Percentiles rank a stretch among this genome's conserved stretches.
phyloP scores from a whole-genome alignment of 2,888 invertebrate species.

The Leptinotarsa tumamoca region DNA sequence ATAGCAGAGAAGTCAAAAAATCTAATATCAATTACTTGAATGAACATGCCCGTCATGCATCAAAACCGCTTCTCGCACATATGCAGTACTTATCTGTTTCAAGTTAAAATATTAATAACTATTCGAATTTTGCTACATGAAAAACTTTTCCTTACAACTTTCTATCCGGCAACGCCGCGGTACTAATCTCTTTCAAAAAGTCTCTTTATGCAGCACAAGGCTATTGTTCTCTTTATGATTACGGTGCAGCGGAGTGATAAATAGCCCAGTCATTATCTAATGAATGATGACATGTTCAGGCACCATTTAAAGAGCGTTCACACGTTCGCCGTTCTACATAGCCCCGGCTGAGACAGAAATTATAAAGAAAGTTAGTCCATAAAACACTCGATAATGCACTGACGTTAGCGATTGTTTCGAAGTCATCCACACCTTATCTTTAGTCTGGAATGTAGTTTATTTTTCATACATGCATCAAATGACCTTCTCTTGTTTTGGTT shows the following conservation, averaged over 20 bases:
- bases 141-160: background rate
- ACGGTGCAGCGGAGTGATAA: slow-evolving; percentile 28
- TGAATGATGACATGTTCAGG: slow-evolving; percentile 26
- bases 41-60: no score
- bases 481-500: background rate
- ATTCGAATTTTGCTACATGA: no score
- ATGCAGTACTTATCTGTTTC: no score
- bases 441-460: slow-evolving; percentile 2
- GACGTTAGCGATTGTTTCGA: slow-evolving; percentile 13
- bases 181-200: slow-evolving; percentile 11
- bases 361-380: slow-evolving; percentile 11
- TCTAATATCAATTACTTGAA: no score
- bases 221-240: slow-evolving; percentile 29
- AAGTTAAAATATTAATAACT: no score
- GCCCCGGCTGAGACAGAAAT: slow-evolving; percentile 4
- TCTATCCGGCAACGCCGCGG: background rate
- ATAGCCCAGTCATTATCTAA: slow-evolving; percentile 30
- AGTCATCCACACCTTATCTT: slow-evolving; percentile 19
- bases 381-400: slow-evolving; percentile 10
- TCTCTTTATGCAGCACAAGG: slow-evolving; percentile 21
- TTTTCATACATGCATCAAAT: background rate
- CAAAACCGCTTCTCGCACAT: no score
- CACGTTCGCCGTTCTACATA: slow-evolving; percentile 22
- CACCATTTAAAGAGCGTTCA: slow-evolving; percentile 22
- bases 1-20: no score